Percentiles rank a stretch among this genome's conserved stretches.
These are phyloP conservation scores for Agrilus cyanescens DNA, from an alignment of 2,888 invertebrate species.

Conservation along the genomic window DNA sequence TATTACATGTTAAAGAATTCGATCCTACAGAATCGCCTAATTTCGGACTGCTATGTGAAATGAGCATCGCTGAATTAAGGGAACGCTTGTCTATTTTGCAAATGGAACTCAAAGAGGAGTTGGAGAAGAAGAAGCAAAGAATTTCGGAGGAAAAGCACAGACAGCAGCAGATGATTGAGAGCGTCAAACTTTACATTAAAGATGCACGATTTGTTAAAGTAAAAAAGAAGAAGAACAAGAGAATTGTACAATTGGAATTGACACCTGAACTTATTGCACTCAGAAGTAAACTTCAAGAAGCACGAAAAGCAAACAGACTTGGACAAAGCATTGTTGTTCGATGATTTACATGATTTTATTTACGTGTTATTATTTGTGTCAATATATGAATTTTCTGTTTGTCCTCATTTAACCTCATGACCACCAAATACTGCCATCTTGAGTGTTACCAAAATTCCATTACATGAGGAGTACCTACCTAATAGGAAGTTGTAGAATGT, in stretches of 20 bases:
- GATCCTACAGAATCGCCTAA: constrained; percentile 48
- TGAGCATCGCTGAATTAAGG: constrained; percentile 51
- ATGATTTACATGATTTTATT: too few relatives aligned
- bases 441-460: too few relatives aligned
- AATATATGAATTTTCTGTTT: too few relatives aligned
- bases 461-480: too few relatives aligned
- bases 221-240: constrained; percentile 16
- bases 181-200: constrained; percentile 37
- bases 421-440: too few relatives aligned
- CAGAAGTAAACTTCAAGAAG: constrained; percentile 39
- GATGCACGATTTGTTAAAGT: constrained; percentile 29
- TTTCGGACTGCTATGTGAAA: constrained; percentile 48
- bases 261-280: constrained; percentile 39
- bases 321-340: constrained; percentile 12
- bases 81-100: constrained; percentile 42
- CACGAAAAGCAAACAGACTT: constrained; percentile 33
- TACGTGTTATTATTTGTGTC: too few relatives aligned
- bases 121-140: constrained; percentile 37
- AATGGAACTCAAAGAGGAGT: constrained; percentile 40
- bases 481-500: too few relatives aligned
- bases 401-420: too few relatives aligned
- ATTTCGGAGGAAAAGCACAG: constrained; percentile 37
- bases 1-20: constrained; percentile 33
- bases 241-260: constrained; percentile 18
- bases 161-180: constrained; percentile 38